Percentiles rank a stretch among this genome's conserved stretches.
Conservation (phyloP, 2,888 invertebrate species). For the Nephrotoma flavescens region DNA sequence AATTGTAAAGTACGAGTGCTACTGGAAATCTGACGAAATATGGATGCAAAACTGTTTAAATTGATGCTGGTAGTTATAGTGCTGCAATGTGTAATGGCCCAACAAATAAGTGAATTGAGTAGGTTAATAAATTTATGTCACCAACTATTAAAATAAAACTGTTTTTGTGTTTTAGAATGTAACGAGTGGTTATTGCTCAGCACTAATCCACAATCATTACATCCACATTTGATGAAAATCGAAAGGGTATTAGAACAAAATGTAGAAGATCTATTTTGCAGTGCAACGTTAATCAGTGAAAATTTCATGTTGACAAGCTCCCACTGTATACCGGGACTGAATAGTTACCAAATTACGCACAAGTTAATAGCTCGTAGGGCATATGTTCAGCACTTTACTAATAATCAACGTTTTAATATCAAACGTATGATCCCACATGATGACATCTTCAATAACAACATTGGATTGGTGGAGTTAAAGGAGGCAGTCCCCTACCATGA, state of each 20-base stretch:
- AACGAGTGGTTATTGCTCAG: background rate
- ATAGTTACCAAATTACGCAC: no score
- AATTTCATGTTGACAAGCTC: background rate
- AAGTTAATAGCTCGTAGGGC: no score
- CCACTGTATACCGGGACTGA: no score
- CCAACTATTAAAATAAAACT: background rate
- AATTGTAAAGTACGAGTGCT: no score
- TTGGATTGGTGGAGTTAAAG: conserved; percentile 25
- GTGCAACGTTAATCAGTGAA: background rate
- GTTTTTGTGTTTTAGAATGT: background rate
- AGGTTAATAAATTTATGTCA: background rate
- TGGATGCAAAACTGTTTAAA: background rate
- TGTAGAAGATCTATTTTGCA: background rate
- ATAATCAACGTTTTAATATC: conserved; percentile 20
- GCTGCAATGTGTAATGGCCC: background rate
- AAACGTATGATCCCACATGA: conserved; percentile 7
- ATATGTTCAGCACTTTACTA: background rate
- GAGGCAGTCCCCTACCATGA: conserved; percentile 19
- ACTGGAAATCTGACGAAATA: background rate
- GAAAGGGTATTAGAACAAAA: background rate
- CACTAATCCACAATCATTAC: background rate
- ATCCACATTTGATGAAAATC: background rate
- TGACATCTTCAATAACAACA: conserved; percentile 18
- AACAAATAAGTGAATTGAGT: background rate
- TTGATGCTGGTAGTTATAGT: background rate